phyloP scores from a whole-genome alignment of 2,113 vertebrate species.

The Nerophis ophidion region DNA sequence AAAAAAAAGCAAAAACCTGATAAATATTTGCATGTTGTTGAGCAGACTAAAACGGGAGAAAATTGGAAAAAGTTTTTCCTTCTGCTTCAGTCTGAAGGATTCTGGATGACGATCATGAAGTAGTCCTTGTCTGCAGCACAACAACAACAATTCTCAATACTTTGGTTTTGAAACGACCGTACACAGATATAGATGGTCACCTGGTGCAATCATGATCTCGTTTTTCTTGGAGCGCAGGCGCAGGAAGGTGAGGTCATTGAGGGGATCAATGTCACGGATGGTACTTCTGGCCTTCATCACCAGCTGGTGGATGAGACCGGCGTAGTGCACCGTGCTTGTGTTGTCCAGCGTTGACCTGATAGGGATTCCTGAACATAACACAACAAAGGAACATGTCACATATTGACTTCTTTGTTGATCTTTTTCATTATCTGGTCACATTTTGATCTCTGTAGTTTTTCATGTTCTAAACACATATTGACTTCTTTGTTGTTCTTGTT shows the following conservation, averaged over 20 bases:
- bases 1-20: too few species aligned
- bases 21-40: too few species aligned
- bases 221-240: constrained; percentile 12
- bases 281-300: constrained; percentile 7
- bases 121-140: constrained; percentile 7
- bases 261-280: constrained; percentile 3
- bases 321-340: constrained; percentile 9
- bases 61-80: neutral
- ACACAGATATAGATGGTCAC: neutral
- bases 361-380: constrained; percentile 2
- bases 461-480: neutral
- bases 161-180: neutral
- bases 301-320: constrained; percentile 9
- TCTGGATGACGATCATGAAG: constrained; percentile 15
- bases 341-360: constrained; percentile 10
- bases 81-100: constrained; percentile 1
- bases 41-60: neutral
- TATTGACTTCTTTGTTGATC: neutral
- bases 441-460: too few species aligned
- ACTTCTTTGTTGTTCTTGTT: neutral
- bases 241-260: constrained; percentile 11
- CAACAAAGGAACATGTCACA: neutral
- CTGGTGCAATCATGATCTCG: constrained; percentile 13
- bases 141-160: neutral
- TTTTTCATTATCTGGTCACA: too few species aligned